These are phyloP conservation scores for Bombus superbus DNA, from an alignment of 1,140 invertebrate species.

Conservation along the genomic window DNA sequence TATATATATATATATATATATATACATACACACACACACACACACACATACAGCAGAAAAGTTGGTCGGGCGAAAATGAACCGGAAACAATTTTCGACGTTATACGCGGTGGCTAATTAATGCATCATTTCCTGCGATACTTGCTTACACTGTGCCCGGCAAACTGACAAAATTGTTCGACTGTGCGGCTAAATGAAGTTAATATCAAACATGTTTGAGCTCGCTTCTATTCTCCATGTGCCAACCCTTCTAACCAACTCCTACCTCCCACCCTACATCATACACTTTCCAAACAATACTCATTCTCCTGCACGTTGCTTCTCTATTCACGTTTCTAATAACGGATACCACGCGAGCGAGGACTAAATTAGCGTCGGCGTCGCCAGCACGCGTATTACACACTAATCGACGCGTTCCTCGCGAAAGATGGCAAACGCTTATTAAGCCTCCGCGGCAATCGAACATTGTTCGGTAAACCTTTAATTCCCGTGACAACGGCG, in stretches of 20 bases:
- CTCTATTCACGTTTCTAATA: slow-evolving; percentile 46
- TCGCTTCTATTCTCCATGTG: slow-evolving; percentile 9
- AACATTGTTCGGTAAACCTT: not conserved
- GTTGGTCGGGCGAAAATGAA: slow-evolving; percentile 20
- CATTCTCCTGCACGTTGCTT: slow-evolving; percentile 21
- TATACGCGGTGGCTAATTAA: slow-evolving; percentile 42
- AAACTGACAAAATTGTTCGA: slow-evolving; percentile 54
- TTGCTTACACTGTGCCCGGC: slow-evolving; percentile 23
- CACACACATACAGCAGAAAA: not conserved
- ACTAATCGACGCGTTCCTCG: not conserved
- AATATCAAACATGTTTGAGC: slow-evolving; percentile 57
- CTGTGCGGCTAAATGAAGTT: slow-evolving; percentile 48
- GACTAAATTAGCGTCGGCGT: slow-evolving; percentile 38
- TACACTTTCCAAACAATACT: slow-evolving; percentile 51
- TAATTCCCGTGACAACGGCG: not conserved
- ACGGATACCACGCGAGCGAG: not conserved
- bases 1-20: too few relatives aligned
- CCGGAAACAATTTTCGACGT: slow-evolving; percentile 23
- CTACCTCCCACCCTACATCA: not conserved
- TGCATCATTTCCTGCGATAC: slow-evolving; percentile 48
- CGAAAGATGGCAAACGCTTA: slow-evolving; percentile 30
- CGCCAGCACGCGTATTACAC: slow-evolving; percentile 13
- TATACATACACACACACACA: too few relatives aligned
- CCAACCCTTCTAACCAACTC: not conserved
- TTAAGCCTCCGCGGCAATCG: not conserved